phyloP scores from a whole-genome alignment of 2,797 vertebrate genomes.

The Sciurus vulgaris region DNA sequence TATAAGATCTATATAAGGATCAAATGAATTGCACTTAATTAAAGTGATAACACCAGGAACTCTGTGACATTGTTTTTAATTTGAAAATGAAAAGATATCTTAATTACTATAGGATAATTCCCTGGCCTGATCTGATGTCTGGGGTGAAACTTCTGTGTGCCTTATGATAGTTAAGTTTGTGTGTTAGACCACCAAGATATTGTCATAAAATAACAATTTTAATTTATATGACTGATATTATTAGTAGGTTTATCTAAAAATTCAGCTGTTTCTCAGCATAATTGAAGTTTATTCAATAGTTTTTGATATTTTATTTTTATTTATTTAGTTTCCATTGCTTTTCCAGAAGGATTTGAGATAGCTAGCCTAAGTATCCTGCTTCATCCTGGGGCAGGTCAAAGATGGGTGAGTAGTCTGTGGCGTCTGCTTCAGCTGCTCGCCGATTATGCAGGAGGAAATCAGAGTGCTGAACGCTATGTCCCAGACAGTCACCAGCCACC shows the following conservation, averaged over 20 bases:
- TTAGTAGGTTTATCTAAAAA: background rate
- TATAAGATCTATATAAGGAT: conserved; percentile 79
- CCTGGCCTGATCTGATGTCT: conserved; percentile 67
- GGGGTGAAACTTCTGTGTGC: conserved; percentile 66
- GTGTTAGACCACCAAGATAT: conserved; percentile 33
- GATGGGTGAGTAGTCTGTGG: background rate
- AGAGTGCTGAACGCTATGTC: background rate
- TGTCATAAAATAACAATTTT: conserved; percentile 43
- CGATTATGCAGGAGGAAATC: background rate
- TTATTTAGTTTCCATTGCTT: background rate
- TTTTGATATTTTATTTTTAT: background rate
- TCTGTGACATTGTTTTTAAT: conserved; percentile 83
- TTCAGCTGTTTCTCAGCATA: conserved; percentile 20
- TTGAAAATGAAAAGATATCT: conserved; percentile 73
- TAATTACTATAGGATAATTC: conserved; percentile 62
- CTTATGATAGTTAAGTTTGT: conserved; percentile 45
- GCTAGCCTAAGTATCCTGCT: background rate
- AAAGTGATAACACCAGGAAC: conserved; percentile 82
- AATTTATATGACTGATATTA: background rate
- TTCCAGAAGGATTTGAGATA: conserved; percentile 1
- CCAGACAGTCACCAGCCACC: conserved; percentile 32
- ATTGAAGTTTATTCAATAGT: background rate
- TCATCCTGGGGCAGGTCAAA: background rate
- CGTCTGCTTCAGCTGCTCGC: background rate
- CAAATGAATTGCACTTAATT: conserved; percentile 86